Percentiles rank a stretch among this genome's conserved stretches.
Conservation (phyloP, 1,140 invertebrate genomes). For the Drosophila tropicalis region DNA sequence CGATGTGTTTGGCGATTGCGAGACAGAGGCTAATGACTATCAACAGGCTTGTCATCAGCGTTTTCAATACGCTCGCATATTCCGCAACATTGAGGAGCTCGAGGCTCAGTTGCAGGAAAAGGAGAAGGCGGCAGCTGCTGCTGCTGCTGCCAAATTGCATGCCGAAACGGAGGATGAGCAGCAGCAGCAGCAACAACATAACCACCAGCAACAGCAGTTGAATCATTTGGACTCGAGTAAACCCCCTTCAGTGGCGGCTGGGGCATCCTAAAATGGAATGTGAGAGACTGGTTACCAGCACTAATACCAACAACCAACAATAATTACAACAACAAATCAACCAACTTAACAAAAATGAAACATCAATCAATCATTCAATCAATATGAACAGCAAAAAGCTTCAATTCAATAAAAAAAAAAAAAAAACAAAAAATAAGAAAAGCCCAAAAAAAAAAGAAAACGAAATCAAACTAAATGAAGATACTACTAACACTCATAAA, state of each 20-base stretch:
- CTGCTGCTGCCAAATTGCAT: conserved; percentile 57
- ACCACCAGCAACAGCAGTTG: conserved; percentile 44
- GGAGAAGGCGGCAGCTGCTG: conserved; percentile 54
- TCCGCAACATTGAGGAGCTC: conserved; percentile 83
- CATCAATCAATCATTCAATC: conserved; percentile 46
- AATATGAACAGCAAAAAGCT: conserved; percentile 57
- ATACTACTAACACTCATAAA: neutral
- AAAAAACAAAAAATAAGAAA: conserved; percentile 50
- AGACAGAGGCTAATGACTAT: conserved; percentile 88
- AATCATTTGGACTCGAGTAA: conserved; percentile 71
- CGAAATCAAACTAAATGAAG: neutral
- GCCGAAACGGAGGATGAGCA: conserved; percentile 56
- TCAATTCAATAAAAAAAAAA: conserved; percentile 52
- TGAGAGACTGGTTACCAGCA: conserved; percentile 49
- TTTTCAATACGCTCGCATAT: conserved; percentile 90
- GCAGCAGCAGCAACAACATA: conserved; percentile 46
- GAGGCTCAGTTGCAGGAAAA: conserved; percentile 70
- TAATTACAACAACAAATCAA: conserved; percentile 33
- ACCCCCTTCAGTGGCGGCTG: conserved; percentile 38
- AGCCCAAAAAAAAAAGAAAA: conserved; percentile 28
- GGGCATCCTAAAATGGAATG: conserved; percentile 61
- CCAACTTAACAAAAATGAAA: conserved; percentile 41
- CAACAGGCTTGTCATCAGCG: conserved; percentile 88
- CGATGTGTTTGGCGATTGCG: conserved; percentile 85
- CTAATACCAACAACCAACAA: conserved; percentile 28